These are phyloP conservation scores for Zaprionus vittiger DNA, from an alignment of 1,140 invertebrate genomes.

Conservation along the genomic window DNA sequence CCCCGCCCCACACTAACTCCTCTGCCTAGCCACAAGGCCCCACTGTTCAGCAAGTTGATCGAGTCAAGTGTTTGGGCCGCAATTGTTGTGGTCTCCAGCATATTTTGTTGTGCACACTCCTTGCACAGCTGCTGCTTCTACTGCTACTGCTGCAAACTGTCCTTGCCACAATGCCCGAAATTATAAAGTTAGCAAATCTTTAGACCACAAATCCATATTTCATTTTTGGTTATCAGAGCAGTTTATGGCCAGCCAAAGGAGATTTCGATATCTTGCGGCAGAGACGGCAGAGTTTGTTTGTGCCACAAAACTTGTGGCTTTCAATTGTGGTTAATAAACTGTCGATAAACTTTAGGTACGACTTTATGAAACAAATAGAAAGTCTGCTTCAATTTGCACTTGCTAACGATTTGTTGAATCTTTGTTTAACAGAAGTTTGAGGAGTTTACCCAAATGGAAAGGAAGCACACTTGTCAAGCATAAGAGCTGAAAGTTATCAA, in stretches of 20 bases:
- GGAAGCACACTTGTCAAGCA: too few species aligned
- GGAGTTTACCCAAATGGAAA: too few species aligned
- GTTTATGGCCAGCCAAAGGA: constrained; percentile 27
- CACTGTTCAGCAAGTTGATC: constrained; percentile 26
- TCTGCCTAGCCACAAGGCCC: background rate
- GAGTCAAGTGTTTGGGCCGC: constrained; percentile 46
- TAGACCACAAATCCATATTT: constrained; percentile 49
- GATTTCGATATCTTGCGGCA: constrained; percentile 2
- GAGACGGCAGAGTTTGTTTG: background rate
- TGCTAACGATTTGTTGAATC: background rate
- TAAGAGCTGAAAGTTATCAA: too few species aligned
- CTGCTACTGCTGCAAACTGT: constrained; percentile 31
- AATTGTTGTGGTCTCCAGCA: constrained; percentile 55
- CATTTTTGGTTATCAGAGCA: constrained; percentile 36
- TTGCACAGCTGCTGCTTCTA: constrained; percentile 1
- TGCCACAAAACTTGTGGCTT: constrained; percentile 12
- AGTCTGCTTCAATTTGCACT: background rate
- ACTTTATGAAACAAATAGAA: background rate
- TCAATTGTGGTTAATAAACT: constrained; percentile 4
- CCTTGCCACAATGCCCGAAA: constrained; percentile 42
- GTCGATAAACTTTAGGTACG: background rate
- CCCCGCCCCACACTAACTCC: background rate
- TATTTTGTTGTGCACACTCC: constrained; percentile 26
- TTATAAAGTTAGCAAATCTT: constrained; percentile 59
- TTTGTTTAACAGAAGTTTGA: background rate